phyloP scores from a whole-genome alignment of 1,140 invertebrate genomes.

The Telenomus remus region DNA sequence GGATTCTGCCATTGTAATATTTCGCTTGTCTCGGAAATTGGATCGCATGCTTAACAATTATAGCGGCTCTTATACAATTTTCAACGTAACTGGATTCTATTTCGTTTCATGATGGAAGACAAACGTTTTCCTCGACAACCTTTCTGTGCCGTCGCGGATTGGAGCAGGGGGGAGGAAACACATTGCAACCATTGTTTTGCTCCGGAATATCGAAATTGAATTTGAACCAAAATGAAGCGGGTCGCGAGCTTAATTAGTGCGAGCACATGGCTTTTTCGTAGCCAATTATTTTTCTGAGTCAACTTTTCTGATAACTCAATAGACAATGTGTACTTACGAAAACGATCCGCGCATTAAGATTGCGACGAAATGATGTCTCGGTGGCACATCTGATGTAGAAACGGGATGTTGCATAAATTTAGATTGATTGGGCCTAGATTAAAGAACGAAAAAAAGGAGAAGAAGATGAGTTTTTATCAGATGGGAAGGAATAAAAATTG shows the following conservation, averaged over 20 bases:
- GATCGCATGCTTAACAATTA: too few relatives aligned
- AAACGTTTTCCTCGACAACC: too few relatives aligned
- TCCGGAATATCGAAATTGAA: background rate
- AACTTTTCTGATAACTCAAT: conserved; percentile 28
- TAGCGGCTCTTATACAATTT: too few relatives aligned
- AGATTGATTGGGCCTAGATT: conserved; percentile 17
- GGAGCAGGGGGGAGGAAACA: too few relatives aligned
- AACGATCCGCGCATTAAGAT: conserved; percentile 15
- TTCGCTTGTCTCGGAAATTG: too few relatives aligned
- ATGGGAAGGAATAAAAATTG: too few relatives aligned
- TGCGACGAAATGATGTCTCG: conserved; percentile 15
- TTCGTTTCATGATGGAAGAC: too few relatives aligned
- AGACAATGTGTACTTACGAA: conserved; percentile 38
- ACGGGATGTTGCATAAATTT: conserved; percentile 33
- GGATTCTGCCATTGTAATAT: too few relatives aligned
- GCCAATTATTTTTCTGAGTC: conserved; percentile 30
- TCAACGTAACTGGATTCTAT: too few relatives aligned
- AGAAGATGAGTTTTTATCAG: too few relatives aligned
- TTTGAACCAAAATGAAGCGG: background rate
- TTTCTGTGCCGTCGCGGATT: too few relatives aligned
- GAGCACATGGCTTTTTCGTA: conserved; percentile 4
- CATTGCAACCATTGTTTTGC: too few relatives aligned
- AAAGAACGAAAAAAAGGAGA: conserved; percentile 14
- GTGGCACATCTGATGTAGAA: conserved; percentile 32
- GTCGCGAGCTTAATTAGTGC: conserved; percentile 18